Conservation (phyloP, 2,113 vertebrate genomes). For the Solea senegalensis region DNA sequence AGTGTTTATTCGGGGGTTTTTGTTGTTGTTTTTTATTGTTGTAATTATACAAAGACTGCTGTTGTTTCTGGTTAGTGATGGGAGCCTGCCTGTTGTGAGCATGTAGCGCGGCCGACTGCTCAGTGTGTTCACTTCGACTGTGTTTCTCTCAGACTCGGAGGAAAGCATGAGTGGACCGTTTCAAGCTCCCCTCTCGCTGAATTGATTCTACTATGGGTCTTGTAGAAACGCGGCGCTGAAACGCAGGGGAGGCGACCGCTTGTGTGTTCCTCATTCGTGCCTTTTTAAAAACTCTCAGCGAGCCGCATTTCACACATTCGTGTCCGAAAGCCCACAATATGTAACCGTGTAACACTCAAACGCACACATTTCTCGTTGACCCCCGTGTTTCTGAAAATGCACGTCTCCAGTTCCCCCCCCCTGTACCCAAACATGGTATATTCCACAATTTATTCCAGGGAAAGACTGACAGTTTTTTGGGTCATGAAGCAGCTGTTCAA, state of each 20-base stretch:
- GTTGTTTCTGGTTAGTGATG: constrained; percentile 44
- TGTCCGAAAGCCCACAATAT: no score
- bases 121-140: constrained; percentile 72
- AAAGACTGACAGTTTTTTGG: constrained; percentile 93
- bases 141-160: constrained; percentile 83
- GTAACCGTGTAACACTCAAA: neutral
- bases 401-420: constrained; percentile 58
- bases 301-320: fast-evolving
- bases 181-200: constrained; percentile 88
- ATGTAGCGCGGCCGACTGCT: constrained; percentile 70
- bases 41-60: constrained; percentile 24
- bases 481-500: constrained; percentile 91
- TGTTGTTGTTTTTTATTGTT: neutral
- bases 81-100: constrained; percentile 65
- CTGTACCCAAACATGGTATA: constrained; percentile 76
- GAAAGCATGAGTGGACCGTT: constrained; percentile 82
- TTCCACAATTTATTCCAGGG: constrained; percentile 91
- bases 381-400: neutral
- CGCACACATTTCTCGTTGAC: fast-evolving
- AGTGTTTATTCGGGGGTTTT: neutral
- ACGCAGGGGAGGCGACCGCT: constrained; percentile 56
- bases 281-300: neutral
- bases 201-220: constrained; percentile 89
- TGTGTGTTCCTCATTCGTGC: no score
- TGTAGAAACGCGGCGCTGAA: constrained; percentile 70